phyloP scores from a whole-genome alignment of 2,888 invertebrate genomes.

The Megaustenia siamemsis region DNA sequence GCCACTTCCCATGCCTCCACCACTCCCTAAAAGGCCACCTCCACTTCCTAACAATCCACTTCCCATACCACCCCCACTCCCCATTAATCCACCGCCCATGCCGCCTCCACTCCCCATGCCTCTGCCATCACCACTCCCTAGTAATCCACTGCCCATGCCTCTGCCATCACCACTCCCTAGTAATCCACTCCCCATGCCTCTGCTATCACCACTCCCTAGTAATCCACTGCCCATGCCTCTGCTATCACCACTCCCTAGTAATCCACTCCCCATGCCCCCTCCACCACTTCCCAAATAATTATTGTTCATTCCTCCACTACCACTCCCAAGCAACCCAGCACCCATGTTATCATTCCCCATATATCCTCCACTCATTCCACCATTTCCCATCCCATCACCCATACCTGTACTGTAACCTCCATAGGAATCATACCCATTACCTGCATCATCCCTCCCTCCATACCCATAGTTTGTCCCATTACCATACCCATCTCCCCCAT shows the following conservation, averaged over 20 bases:
- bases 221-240: slow-evolving; percentile 26
- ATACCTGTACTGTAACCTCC: slow-evolving; percentile 28
- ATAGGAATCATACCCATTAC: slow-evolving; percentile 45
- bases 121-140: slow-evolving; percentile 12
- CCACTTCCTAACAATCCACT: slow-evolving; percentile 35
- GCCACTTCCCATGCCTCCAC: slow-evolving; percentile 14
- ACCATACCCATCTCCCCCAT: slow-evolving; percentile 27
- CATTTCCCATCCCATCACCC: slow-evolving; percentile 42
- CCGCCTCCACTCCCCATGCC: not conserved
- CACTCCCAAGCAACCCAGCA: slow-evolving; percentile 43
- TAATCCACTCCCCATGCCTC: slow-evolving; percentile 22
- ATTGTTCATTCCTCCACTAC: slow-evolving; percentile 31
- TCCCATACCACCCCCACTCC: slow-evolving; percentile 19
- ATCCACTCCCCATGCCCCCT: slow-evolving; percentile 22
- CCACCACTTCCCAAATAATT: slow-evolving; percentile 31
- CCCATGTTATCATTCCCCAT: slow-evolving; percentile 18
- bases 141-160: slow-evolving; percentile 36
- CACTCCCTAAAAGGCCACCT: not conserved
- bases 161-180: slow-evolving; percentile 25
- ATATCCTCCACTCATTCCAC: not conserved
- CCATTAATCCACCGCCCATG: slow-evolving; percentile 7
- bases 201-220: slow-evolving; percentile 4
- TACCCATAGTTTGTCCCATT: slow-evolving; percentile 32
- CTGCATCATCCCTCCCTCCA: slow-evolving; percentile 41
- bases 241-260: slow-evolving; percentile 1